A percentile compares a stretch with the other conserved stretches of the same genome.
phyloP scores from a whole-genome alignment of 2,797 vertebrate species.

The Crax fasciolata region DNA sequence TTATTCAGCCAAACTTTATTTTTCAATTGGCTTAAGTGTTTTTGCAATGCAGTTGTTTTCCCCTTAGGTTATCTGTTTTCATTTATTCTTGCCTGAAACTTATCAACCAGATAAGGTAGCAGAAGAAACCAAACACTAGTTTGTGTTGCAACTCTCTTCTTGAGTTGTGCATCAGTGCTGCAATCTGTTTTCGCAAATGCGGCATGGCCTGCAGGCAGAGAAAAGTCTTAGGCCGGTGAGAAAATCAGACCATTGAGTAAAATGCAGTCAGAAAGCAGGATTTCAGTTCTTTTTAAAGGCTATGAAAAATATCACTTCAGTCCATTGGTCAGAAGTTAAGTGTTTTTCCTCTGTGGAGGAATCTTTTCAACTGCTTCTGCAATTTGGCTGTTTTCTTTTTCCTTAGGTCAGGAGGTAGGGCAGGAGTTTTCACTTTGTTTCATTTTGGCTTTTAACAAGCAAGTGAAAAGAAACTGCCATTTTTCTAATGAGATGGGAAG shows the following conservation, averaged over 20 bases:
- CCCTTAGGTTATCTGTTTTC: constrained; percentile 24
- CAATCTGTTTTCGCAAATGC: background rate
- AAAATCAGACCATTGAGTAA: background rate
- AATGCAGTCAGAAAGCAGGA: background rate
- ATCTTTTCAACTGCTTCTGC: background rate
- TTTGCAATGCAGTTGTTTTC: constrained; percentile 39
- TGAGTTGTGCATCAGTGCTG: background rate
- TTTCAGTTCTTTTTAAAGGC: background rate
- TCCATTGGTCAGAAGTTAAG: background rate
- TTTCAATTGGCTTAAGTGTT: constrained; percentile 44
- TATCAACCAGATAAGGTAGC: background rate
- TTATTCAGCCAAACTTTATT: constrained; percentile 41
- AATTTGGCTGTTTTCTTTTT: background rate
- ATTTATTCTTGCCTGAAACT: constrained; percentile 19
- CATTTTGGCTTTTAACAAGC: background rate
- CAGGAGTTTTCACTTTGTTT: background rate
- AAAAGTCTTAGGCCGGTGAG: background rate
- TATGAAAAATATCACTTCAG: background rate
- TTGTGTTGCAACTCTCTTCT: background rate
- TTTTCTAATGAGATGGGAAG: background rate
- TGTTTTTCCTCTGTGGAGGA: background rate
- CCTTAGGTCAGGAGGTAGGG: background rate
- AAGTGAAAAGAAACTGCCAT: background rate
- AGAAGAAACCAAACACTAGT: constrained; percentile 2
- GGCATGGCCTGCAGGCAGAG: background rate